These are phyloP conservation scores for Setipinna tenuifilis DNA, from an alignment of 2,797 vertebrate species.

Conservation along the genomic window DNA sequence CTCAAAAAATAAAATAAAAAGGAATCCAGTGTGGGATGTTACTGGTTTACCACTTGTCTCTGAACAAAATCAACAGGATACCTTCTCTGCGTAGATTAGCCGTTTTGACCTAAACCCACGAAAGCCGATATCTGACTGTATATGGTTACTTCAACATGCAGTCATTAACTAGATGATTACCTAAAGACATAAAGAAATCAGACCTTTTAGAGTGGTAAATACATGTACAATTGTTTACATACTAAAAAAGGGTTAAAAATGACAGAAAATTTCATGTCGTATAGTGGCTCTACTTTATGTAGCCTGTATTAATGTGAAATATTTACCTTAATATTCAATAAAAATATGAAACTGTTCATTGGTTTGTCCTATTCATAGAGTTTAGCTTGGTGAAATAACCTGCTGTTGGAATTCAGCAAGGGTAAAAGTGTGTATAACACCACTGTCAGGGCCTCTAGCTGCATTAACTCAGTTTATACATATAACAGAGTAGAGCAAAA, in stretches of 20 bases:
- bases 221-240: slow-evolving; percentile 99
- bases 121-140: slow-evolving; percentile 78
- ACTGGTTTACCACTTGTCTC: slow-evolving; percentile 82
- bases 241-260: slow-evolving; percentile 94
- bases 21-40: slow-evolving; percentile 82
- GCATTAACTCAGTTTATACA: no score
- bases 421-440: background rate
- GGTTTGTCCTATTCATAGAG: slow-evolving; percentile 16
- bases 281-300: slow-evolving; percentile 99
- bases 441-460: background rate
- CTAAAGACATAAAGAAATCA: slow-evolving; percentile 82
- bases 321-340: slow-evolving; percentile 99
- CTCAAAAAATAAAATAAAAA: slow-evolving; percentile 70
- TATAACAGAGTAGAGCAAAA: no score
- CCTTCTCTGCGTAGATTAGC: slow-evolving; percentile 91
- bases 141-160: slow-evolving; percentile 90
- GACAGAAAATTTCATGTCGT: slow-evolving; percentile 98
- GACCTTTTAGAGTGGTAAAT: slow-evolving; percentile 94
- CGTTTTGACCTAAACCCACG: slow-evolving; percentile 84
- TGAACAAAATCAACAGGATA: slow-evolving; percentile 91
- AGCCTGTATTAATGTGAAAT: slow-evolving; percentile 99
- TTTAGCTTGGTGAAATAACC: background rate
- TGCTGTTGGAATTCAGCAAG: background rate
- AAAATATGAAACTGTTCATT: slow-evolving; percentile 75
- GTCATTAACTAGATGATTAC: slow-evolving; percentile 90